Conservation (phyloP, 2,888 invertebrate genomes). For the Argyra leucocephala region DNA sequence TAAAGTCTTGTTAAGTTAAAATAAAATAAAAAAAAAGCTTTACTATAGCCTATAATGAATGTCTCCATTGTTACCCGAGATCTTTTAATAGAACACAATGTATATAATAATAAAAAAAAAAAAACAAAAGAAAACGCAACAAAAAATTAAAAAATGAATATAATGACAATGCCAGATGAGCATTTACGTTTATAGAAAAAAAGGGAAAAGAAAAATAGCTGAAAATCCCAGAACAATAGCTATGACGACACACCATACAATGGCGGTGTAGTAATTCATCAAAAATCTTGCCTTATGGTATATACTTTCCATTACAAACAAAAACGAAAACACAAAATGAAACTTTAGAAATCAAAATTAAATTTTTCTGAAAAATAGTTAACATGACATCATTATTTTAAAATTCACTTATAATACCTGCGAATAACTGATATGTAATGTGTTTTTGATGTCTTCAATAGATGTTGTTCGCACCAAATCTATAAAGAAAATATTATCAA, state of each 20-base stretch:
- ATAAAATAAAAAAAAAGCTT: not conserved
- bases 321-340: not conserved
- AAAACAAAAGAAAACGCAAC: not conserved
- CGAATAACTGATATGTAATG: no score
- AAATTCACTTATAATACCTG: no score
- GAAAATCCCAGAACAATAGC: not conserved
- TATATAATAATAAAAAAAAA: not conserved
- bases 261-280: not conserved
- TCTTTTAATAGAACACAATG: not conserved
- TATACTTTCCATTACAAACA: not conserved
- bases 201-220: not conserved
- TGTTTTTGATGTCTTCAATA: no score
- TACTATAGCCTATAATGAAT: not conserved
- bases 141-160: not conserved
- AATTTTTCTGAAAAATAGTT: no score
- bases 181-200: not conserved
- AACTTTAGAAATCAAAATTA: no score
- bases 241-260: not conserved
- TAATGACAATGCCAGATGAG: slow-evolving; percentile 4
- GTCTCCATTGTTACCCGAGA: not conserved
- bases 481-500: no score
- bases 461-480: no score
- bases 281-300: not conserved
- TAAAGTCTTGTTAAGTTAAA: not conserved
- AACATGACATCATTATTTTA: no score